Evolutionary conservation across 2,888 invertebrate species (phyloP).

Genomic region (Temnothorax rugatulus): DNA sequence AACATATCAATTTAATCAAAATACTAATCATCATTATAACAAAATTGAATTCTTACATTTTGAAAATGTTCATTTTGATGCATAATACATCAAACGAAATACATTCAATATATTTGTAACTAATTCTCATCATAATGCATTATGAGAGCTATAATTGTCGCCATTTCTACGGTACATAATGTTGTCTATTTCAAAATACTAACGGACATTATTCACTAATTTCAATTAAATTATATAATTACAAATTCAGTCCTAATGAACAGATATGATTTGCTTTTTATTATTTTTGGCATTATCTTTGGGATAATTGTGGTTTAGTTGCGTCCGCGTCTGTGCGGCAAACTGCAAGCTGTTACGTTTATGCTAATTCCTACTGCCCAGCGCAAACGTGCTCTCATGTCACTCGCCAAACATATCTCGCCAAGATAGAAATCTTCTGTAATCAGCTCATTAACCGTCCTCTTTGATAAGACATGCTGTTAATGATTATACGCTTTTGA

Average conservation of each 20-base stretch:
- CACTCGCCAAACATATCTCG: conserved; percentile 33
- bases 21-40: background rate
- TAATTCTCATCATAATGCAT: background rate
- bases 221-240: background rate
- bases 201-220: background rate
- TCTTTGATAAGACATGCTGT: conserved; percentile 9
- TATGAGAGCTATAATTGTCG: background rate
- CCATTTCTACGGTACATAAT: background rate
- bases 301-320: background rate
- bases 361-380: background rate
- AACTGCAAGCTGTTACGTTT: background rate
- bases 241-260: background rate
- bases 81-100: background rate
- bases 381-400: conserved; percentile 1
- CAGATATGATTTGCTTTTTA: background rate
- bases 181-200: background rate
- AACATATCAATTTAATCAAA: background rate
- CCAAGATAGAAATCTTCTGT: conserved; percentile 23
- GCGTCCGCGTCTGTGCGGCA: background rate
- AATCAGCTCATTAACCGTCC: conserved; percentile 23
- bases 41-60: background rate
- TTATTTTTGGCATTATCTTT: background rate
- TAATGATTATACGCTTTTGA: too few relatives aligned
- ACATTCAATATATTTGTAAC: background rate
- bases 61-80: background rate